These are phyloP conservation scores for Parelbella ahira DNA, from an alignment of 2,888 invertebrate genomes.

Conservation along the genomic window DNA sequence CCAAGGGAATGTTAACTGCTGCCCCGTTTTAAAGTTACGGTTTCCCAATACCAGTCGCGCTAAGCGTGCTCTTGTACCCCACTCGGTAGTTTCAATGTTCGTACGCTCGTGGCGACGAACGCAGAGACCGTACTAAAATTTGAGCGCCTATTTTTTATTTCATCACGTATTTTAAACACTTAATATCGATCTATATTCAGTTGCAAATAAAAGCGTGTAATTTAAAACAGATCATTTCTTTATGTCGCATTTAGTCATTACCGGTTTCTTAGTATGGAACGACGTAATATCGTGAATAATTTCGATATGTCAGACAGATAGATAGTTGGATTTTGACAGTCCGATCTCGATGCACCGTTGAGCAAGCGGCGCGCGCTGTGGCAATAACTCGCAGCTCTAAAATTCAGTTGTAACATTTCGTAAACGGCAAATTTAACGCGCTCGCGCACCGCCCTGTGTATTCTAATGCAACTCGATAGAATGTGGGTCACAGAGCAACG, in stretches of 20 bases:
- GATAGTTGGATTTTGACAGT: slow-evolving; percentile 50
- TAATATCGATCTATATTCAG: too few relatives aligned
- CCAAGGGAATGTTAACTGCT: slow-evolving; percentile 48
- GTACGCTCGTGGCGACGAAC: too few relatives aligned
- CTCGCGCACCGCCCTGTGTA: slow-evolving; percentile 68
- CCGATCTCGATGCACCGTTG: slow-evolving; percentile 62
- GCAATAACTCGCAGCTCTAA: slow-evolving; percentile 68
- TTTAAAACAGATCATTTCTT: too few relatives aligned
- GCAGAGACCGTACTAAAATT: too few relatives aligned
- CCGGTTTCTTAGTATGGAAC: too few relatives aligned
- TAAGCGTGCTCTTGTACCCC: too few relatives aligned
- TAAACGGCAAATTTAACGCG: slow-evolving; percentile 76
- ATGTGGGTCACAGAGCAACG: slow-evolving; percentile 68
- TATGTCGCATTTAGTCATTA: too few relatives aligned
- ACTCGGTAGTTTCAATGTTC: too few relatives aligned
- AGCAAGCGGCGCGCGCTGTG: slow-evolving; percentile 61
- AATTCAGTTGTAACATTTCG: slow-evolving; percentile 77
- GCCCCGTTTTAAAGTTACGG: slow-evolving; percentile 26
- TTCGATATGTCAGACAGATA: slow-evolving; percentile 38
- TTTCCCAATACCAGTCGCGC: too few relatives aligned
- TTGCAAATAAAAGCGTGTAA: too few relatives aligned
- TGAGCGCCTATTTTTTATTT: too few relatives aligned
- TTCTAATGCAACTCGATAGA: slow-evolving; percentile 71
- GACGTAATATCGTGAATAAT: slow-evolving; percentile 27
- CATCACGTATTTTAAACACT: too few relatives aligned